Base-by-base conservation (phyloP, 1,140 invertebrate genomes). In the Scylla paramamosain region DNA sequence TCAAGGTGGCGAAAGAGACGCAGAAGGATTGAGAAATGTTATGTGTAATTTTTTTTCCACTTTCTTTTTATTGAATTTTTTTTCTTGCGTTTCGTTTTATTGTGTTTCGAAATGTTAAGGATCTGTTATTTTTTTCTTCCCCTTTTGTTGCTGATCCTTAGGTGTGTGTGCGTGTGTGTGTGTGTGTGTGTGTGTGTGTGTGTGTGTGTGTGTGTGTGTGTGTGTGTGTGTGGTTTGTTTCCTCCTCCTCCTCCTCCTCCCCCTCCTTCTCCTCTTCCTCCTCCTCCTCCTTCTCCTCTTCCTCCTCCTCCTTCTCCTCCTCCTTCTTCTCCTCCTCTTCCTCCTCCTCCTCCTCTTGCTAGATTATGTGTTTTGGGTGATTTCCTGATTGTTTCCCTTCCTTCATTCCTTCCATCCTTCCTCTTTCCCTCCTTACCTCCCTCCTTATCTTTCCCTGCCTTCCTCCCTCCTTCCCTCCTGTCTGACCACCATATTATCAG, bases 191-290 rank as follows among this genome's bases (percentile, higher is more conserved):
- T 67, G 10, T 67, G 59, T 67, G 59, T 67, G 59, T 67, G 59
- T 67, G 59, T 67, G 59, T 67, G 59, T 67, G 59, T 67, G 59
- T 67, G 59, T 67, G 59, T 67, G 59, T 67, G 59, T 67, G 59
- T 67, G 59, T 67, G 59, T 67, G 59, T 67, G 59, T 67, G 39
- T 39, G 10, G 16, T 59, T 59, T 59, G 10, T 20, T 59, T 59
- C 52, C 52, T 59, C 0, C 52, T 59, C 52, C 10, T 59, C 52
- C 2, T 59, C 52, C 52, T 59, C 52, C 52, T 59, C 16, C 52
- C 10, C 52, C 52, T 59, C 52, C 52, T 59, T 8, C 52, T 59
- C 52, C 52, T 59, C 52, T 8, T 59, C 16, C 52, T 59, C 52
- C 52, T 59, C 52, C 52, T 59, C 52, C 16, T 59, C 52, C 52